phyloP scores from a whole-genome alignment of 2,113 vertebrate species.

The Pagrus major region DNA sequence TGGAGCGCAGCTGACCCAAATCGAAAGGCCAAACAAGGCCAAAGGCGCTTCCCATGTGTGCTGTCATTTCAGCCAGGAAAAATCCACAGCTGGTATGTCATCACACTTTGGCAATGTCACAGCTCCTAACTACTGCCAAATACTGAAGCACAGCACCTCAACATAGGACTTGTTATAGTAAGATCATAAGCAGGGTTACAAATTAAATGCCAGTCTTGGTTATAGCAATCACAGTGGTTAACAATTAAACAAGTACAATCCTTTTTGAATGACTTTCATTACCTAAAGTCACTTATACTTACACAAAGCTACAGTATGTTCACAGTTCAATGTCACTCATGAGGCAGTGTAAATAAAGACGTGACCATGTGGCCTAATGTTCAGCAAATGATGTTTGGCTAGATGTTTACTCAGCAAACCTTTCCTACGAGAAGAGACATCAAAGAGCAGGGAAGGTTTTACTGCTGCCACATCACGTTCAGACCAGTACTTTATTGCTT shows the following conservation, averaged over 20 bases:
- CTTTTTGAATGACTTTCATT: neutral
- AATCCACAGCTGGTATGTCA: slow-evolving; percentile 52
- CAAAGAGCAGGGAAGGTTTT: neutral
- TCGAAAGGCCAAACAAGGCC: slow-evolving; percentile 31
- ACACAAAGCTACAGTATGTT: too few species aligned
- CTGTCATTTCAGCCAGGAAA: slow-evolving; percentile 37
- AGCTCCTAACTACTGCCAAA: neutral
- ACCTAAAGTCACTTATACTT: neutral
- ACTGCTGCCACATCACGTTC: neutral
- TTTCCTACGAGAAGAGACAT: neutral
- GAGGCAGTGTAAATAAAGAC: neutral
- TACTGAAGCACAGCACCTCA: neutral
- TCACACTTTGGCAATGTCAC: slow-evolving; percentile 33
- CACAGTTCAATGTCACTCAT: neutral
- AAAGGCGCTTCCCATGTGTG: neutral
- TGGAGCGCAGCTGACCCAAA: slow-evolving; percentile 46
- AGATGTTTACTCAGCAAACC: neutral
- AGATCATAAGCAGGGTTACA: neutral
- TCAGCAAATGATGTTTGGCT: neutral
- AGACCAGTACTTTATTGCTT: neutral
- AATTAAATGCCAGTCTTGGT: neutral
- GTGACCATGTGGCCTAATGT: slow-evolving; percentile 9
- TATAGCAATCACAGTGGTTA: neutral
- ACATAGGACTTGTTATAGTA: neutral
- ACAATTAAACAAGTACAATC: neutral